These are phyloP conservation scores for Macrochelys suwanniensis DNA, from an alignment of 2,797 vertebrate species.

Conservation along the genomic window DNA sequence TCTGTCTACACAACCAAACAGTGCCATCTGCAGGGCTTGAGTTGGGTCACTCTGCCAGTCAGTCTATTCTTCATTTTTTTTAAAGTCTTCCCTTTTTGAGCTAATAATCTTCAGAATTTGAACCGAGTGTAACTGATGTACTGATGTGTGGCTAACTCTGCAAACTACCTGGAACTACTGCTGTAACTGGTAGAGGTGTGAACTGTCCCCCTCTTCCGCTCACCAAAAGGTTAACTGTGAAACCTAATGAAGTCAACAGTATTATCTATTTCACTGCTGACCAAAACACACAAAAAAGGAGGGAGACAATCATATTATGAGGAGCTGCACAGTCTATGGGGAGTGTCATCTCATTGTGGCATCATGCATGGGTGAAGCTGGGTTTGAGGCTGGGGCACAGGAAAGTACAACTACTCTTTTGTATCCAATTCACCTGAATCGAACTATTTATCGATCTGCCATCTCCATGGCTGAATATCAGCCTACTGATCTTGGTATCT, in stretches of 20 bases:
- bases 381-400: fast-evolving
- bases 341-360: neutral
- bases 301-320: neutral
- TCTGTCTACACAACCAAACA: neutral
- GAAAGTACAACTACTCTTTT: neutral
- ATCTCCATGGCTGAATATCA: fast-evolving
- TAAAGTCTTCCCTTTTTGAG: neutral
- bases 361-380: fast-evolving
- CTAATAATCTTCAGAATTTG: neutral
- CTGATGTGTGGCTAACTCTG: neutral
- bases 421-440: neutral
- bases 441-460: neutral
- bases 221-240: fast-evolving
- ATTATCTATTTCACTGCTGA: fast-evolving
- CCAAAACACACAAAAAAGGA: neutral
- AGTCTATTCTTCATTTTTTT: neutral
- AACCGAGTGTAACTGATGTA: neutral
- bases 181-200: neutral
- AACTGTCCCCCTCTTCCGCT: fast-evolving
- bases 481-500: neutral
- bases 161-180: neutral
- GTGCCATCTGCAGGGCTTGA: neutral
- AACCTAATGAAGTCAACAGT: fast-evolving
- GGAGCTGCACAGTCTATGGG: neutral
- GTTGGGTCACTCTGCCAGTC: neutral